These are phyloP conservation scores for Meta bourneti DNA, from an alignment of 2,888 invertebrate genomes.

Conservation along the genomic window DNA sequence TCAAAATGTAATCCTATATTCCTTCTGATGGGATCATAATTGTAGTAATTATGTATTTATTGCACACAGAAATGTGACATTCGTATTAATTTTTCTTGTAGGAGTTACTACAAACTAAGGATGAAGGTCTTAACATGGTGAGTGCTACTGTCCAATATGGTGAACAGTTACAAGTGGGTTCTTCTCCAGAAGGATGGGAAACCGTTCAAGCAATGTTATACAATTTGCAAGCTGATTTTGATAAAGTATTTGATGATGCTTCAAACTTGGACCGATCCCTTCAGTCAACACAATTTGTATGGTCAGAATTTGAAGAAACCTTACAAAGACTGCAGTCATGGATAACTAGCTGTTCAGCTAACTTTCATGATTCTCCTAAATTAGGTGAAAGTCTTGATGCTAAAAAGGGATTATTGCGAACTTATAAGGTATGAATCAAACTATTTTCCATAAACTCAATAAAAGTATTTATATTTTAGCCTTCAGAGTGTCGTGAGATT, in stretches of 20 bases:
- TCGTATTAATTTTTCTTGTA: slow-evolving; percentile 57
- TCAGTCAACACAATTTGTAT: slow-evolving; percentile 88
- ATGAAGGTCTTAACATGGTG: slow-evolving; percentile 86
- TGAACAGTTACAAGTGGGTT: slow-evolving; percentile 92
- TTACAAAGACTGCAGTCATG: slow-evolving; percentile 89
- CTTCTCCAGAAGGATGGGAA: slow-evolving; percentile 92
- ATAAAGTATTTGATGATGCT: slow-evolving; percentile 89
- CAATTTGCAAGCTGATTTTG: slow-evolving; percentile 90
- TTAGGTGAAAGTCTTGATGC: slow-evolving; percentile 93
- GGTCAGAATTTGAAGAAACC: slow-evolving; percentile 94
- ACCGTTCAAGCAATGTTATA: slow-evolving; percentile 90
- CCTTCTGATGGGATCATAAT: no score
- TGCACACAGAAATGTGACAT: no score
- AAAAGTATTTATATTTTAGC: no score
- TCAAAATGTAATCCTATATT: no score
- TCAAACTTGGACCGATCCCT: slow-evolving; percentile 89
- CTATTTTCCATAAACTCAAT: no score
- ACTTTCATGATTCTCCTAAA: slow-evolving; percentile 89
- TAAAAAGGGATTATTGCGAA: slow-evolving; percentile 92
- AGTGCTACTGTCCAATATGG: slow-evolving; percentile 93
- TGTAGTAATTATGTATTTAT: no score
- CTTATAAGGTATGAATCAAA: slow-evolving; percentile 84
- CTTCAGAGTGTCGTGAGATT: no score
- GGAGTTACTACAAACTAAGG: slow-evolving; percentile 82
- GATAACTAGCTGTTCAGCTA: slow-evolving; percentile 88